These are phyloP conservation scores for Oceanodroma leucorhoa DNA, from an alignment of 2,797 vertebrate genomes.

Conservation along the genomic window DNA sequence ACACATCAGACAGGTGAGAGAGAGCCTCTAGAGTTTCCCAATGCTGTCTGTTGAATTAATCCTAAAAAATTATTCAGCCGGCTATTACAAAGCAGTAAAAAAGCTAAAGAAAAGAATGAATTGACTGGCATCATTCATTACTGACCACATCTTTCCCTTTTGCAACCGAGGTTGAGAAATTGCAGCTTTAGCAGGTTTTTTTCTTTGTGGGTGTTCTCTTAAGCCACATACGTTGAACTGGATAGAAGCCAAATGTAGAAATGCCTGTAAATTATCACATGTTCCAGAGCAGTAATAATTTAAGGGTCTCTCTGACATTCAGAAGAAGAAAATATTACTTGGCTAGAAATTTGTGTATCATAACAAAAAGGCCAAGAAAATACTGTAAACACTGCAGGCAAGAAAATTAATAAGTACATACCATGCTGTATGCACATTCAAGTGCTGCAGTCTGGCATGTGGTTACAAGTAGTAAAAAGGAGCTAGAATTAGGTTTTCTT, in stretches of 20 bases:
- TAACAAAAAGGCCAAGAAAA: conserved; percentile 28
- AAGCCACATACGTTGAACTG: conserved; percentile 5
- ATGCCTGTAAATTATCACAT: neutral
- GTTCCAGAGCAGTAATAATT: neutral
- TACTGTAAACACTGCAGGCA: neutral
- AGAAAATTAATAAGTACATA: conserved; percentile 9
- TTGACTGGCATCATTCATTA: neutral
- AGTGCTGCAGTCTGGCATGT: neutral
- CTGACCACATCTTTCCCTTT: neutral
- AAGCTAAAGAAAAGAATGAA: conserved; percentile 19
- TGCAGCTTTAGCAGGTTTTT: neutral
- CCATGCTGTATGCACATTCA: neutral
- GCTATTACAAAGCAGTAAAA: neutral
- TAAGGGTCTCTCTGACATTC: neutral
- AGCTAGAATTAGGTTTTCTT: neutral
- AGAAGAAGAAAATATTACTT: conserved; percentile 26
- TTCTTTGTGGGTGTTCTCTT: neutral
- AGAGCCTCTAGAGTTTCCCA: neutral
- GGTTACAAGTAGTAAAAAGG: neutral
- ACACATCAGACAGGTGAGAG: neutral
- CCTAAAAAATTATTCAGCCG: neutral
- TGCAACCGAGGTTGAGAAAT: neutral
- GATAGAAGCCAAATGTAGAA: conserved; percentile 14
- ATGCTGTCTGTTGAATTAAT: neutral
- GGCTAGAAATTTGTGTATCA: neutral